phyloP scores from a whole-genome alignment of 37 sponge, comb jelly and placozoan species.

The Halichondria panicea region DNA sequence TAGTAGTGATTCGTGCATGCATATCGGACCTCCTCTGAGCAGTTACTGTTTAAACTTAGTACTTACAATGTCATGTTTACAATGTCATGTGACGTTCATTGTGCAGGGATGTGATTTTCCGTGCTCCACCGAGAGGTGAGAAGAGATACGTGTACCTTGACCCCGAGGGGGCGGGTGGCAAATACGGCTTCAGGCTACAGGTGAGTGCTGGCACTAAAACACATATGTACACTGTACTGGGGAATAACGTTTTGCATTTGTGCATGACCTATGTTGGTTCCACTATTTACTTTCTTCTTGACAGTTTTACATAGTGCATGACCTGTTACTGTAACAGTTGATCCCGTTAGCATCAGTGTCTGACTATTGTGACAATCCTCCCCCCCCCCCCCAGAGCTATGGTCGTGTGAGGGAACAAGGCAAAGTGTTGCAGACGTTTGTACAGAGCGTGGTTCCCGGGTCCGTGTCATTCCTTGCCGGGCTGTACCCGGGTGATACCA shows the following conservation, averaged over 20 bases:
- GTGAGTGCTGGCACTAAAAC: conserved; percentile 6
- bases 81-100: no score
- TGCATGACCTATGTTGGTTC: not conserved
- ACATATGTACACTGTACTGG: not conserved
- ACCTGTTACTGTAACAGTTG: no score
- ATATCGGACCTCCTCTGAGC: no score
- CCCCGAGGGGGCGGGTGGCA: conserved; percentile 18
- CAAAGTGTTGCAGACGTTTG: conserved; percentile 48
- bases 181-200: conserved; percentile 57
- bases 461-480: conserved; percentile 65
- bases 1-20: no score
- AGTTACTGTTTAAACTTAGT: no score
- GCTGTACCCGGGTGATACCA: conserved; percentile 63
- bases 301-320: no score
- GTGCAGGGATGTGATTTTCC: conserved; percentile 27
- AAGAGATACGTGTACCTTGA: conserved; percentile 39
- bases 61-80: no score
- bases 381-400: conserved; percentile 39
- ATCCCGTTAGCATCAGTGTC: no score
- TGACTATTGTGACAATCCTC: not conserved
- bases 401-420: conserved; percentile 28
- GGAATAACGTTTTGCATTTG: not conserved
- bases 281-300: not conserved
- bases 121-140: conserved; percentile 50
- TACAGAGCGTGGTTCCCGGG: conserved; percentile 53